Percentiles rank a stretch among this genome's conserved stretches.
Evolutionary conservation across 2,888 invertebrate genomes (phyloP).

Genomic region (Eristalinus sepulchralis): DNA sequence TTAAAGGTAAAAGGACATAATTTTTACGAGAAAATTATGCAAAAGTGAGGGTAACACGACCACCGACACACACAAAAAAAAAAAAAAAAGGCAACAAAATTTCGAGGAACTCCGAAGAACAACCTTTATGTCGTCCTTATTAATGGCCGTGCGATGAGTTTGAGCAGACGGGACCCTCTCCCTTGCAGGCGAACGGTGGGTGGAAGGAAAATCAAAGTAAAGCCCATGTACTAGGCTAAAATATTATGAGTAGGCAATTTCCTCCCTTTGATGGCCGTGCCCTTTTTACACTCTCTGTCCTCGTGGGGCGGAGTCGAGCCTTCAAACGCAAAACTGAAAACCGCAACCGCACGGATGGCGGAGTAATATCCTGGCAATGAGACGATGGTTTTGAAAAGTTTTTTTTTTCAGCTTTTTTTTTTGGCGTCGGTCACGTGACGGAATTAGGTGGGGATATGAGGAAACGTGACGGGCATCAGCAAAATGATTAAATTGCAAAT

Average conservation of each 20-base stretch:
- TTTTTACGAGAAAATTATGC: constrained; percentile 58
- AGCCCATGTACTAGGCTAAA: constrained; percentile 32
- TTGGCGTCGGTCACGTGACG: constrained; percentile 35
- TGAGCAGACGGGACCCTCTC: constrained; percentile 22
- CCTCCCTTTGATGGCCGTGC: constrained; percentile 38
- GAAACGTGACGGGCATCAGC: constrained; percentile 47
- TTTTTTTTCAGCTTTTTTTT: background rate
- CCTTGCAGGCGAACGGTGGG: background rate
- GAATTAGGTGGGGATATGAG: constrained; percentile 44
- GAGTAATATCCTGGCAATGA: constrained; percentile 24
- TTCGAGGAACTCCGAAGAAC: background rate
- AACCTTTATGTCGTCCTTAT: constrained; percentile 51
- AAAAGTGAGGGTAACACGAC: constrained; percentile 2
- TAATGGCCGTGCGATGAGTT: constrained; percentile 62
- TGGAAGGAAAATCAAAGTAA: background rate
- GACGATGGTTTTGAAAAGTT: background rate
- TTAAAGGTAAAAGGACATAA: constrained; percentile 47
- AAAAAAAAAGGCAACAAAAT: constrained; percentile 1
- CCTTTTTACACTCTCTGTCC: constrained; percentile 21
- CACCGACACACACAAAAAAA: background rate
- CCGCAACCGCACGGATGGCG: constrained; percentile 14
- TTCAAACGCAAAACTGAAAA: constrained; percentile 23
- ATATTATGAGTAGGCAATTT: constrained; percentile 66
- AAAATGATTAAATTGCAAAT: constrained; percentile 59
- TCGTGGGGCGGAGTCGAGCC: background rate